Evolutionary conservation across 2,113 vertebrate species (phyloP), one percentile per base, ranked within the genome.

Genomic region (Geococcyx californianus): DNA sequence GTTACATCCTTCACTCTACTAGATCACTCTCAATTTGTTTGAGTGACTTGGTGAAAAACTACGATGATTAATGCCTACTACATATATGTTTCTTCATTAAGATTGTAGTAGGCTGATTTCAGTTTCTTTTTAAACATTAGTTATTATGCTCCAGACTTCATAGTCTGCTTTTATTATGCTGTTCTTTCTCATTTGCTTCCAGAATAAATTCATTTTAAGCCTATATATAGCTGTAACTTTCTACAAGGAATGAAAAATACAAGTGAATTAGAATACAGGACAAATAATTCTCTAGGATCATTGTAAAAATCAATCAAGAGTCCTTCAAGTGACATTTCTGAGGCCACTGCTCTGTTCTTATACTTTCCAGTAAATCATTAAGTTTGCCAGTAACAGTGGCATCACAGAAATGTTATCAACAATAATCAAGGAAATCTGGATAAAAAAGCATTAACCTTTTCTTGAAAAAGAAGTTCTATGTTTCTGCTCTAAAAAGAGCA

Each of bases 261-360:
- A 24, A 40, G 14, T 47, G 42, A 68, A 45, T 51, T 74, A 84
- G 40, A 84, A 60, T 54, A 66, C 10, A 73, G 60, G 13, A 49
- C 42, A 93, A 55, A 66, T 16, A 68, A 60, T 89, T 75, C 49
- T 44, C 42, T 62, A 49, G 34, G 28, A 40, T 91, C 52, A 38
- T 20, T 82, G 24, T 62, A 81, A 89, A 82, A 82, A 93, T 94
- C 66, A 86, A 45, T 95, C 84, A 94, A 75, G 77, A 81, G 84
- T 8, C 79, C 90, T 96, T 96, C 93, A 86, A 78, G 26, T 94
- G 94, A 81, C 82, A 73, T 89, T 87, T 92, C 59, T 94, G 92
- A 95, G 91, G 88, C 81, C 93, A 69, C 15, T 42, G 20, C 60
- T 97, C 42, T 95, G 77, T 90, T 93, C 59, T 77, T 80, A 63